These are phyloP conservation scores for Trisateles emortualis DNA, from an alignment of 2,888 invertebrate species.

Conservation along the genomic window DNA sequence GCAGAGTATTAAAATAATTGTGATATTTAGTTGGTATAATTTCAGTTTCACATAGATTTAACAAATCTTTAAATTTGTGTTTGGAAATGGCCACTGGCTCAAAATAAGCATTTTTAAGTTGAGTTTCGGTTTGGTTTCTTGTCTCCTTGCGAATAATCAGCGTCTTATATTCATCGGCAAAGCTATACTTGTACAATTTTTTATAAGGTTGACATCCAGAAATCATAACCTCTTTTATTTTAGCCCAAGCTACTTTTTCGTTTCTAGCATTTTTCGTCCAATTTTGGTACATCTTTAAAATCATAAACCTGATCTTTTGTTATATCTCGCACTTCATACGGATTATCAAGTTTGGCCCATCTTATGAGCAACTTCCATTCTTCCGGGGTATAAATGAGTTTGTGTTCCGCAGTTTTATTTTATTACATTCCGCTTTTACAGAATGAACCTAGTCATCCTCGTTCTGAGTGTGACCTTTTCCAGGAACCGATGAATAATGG, in stretches of 20 bases:
- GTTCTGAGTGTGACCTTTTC: constrained; percentile 5
- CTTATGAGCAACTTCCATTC: background rate
- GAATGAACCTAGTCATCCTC: background rate
- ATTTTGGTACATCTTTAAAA: background rate
- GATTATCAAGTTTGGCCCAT: background rate
- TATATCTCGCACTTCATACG: background rate
- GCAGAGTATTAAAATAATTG: background rate
- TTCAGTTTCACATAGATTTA: background rate
- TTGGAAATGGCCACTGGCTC: background rate
- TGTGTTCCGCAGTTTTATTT: background rate
- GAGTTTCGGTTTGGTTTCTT: background rate
- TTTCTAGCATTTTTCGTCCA: background rate
- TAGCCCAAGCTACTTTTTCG: no score
- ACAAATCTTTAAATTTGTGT: background rate
- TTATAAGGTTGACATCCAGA: background rate
- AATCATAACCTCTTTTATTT: no score
- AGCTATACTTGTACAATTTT: background rate
- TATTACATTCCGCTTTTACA: background rate
- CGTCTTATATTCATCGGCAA: background rate
- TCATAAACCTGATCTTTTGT: background rate
- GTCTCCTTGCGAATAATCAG: background rate
- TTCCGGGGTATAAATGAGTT: background rate
- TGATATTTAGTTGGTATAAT: background rate
- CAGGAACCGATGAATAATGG: constrained; percentile 1
- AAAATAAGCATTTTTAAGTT: background rate